phyloP scores from a whole-genome alignment of 1,140 invertebrate species.

The Drosophila aff. region DNA sequence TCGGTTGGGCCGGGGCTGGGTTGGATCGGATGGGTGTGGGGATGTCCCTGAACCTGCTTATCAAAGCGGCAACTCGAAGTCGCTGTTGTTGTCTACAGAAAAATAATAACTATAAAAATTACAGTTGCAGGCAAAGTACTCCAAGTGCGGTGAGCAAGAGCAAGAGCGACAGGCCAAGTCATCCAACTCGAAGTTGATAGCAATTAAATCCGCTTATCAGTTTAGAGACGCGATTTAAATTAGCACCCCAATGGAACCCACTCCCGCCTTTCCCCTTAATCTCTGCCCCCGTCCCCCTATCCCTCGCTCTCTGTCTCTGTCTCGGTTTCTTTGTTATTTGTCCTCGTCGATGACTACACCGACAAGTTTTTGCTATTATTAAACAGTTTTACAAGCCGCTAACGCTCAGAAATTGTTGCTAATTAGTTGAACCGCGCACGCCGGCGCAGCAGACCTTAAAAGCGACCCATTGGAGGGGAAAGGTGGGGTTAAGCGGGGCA shows the following conservation, averaged over 20 bases:
- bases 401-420: slow-evolving; percentile 80
- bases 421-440: slow-evolving; percentile 77
- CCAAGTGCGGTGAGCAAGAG: slow-evolving; percentile 37
- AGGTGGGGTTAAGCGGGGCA: slow-evolving; percentile 14
- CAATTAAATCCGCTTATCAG: slow-evolving; percentile 80
- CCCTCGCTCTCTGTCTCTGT: too few species aligned
- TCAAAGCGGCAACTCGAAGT: slow-evolving; percentile 60
- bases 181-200: slow-evolving; percentile 58
- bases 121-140: slow-evolving; percentile 57
- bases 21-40: slow-evolving; percentile 13
- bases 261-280: slow-evolving; percentile 4
- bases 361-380: slow-evolving; percentile 62
- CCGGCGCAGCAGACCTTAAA: slow-evolving; percentile 79
- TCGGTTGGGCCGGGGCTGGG: background rate
- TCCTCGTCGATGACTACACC: slow-evolving; percentile 56
- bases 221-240: slow-evolving; percentile 68
- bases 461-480: slow-evolving; percentile 31
- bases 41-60: slow-evolving; percentile 75
- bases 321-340: slow-evolving; percentile 30
- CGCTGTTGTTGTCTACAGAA: slow-evolving; percentile 57
- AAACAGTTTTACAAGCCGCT: slow-evolving; percentile 82
- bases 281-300: too few species aligned
- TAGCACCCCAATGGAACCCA: slow-evolving; percentile 49
- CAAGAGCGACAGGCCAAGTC: slow-evolving; percentile 56
- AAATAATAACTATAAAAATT: slow-evolving; percentile 74